These are phyloP conservation scores for Nycticebus coucang DNA, from an alignment of 2,113 vertebrate species.

Conservation along the genomic window DNA sequence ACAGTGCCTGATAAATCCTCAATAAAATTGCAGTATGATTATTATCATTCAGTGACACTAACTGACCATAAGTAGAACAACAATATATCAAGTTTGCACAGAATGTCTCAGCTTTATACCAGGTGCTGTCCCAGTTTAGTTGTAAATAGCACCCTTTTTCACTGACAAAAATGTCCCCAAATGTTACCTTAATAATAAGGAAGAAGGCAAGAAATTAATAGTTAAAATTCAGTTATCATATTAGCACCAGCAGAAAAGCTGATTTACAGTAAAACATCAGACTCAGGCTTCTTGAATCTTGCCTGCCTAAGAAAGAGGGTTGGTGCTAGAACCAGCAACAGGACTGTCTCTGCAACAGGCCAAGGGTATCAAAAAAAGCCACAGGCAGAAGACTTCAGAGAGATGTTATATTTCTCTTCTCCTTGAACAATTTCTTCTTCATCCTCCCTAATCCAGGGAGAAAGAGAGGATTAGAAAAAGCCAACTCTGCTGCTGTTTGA, in stretches of 20 bases:
- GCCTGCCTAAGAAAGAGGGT: neutral
- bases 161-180: neutral
- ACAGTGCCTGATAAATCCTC: neutral
- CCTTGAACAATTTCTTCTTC: constrained; percentile 61
- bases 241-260: neutral
- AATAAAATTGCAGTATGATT: neutral
- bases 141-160: neutral
- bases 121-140: neutral
- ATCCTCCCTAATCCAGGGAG: constrained; percentile 48
- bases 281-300: neutral
- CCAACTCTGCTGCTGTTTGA: constrained; percentile 59
- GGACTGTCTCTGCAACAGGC: neutral
- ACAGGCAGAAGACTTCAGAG: neutral
- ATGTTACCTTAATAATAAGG: neutral
- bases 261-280: neutral
- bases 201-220: neutral
- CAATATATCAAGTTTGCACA: neutral
- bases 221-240: neutral
- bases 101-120: neutral
- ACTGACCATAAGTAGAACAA: neutral
- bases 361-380: neutral
- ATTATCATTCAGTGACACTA: neutral
- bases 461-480: constrained; percentile 61
- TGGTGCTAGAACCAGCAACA: neutral
- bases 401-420: constrained; percentile 18